Evolutionary conservation across 2,113 vertebrate species (phyloP).

Genomic region (Notarius quadriscutis): DNA sequence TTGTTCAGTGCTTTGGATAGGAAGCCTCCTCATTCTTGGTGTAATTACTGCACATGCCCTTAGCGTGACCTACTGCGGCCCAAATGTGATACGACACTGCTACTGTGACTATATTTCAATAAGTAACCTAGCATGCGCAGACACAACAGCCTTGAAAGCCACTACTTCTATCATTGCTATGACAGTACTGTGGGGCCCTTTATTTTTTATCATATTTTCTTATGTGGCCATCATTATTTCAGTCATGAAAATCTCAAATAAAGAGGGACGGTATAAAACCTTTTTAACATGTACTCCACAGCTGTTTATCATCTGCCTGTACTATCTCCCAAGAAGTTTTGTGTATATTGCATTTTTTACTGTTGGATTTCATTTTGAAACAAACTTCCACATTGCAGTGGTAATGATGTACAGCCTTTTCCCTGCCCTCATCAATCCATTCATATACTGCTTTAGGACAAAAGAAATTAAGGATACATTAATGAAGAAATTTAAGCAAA

Average conservation of each 20-base stretch:
- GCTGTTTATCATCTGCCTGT: conserved; percentile 67
- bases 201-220: conserved; percentile 60
- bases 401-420: conserved; percentile 67
- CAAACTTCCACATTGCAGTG: conserved; percentile 57
- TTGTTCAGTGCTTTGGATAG: conserved; percentile 60
- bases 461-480: conserved; percentile 64
- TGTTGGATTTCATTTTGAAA: conserved; percentile 53
- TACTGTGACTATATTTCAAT: conserved; percentile 66
- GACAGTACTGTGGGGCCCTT: conserved; percentile 64
- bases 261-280: conserved; percentile 45
- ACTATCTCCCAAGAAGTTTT: conserved; percentile 70
- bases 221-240: conserved; percentile 63
- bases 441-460: conserved; percentile 65
- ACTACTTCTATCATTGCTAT: conserved; percentile 54
- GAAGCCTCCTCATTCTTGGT: conserved; percentile 51
- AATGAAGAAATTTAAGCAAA: conserved; percentile 41
- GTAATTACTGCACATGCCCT: conserved; percentile 26
- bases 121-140: conserved; percentile 58
- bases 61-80: conserved; percentile 60
- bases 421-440: conserved; percentile 66
- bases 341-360: conserved; percentile 57
- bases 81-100: conserved; percentile 66
- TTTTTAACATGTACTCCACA: conserved; percentile 70
- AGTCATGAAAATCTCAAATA: conserved; percentile 58
- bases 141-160: not conserved